These are phyloP conservation scores for Drosophila sp. DNA, from an alignment of 1,140 invertebrate species.

Conservation along the genomic window DNA sequence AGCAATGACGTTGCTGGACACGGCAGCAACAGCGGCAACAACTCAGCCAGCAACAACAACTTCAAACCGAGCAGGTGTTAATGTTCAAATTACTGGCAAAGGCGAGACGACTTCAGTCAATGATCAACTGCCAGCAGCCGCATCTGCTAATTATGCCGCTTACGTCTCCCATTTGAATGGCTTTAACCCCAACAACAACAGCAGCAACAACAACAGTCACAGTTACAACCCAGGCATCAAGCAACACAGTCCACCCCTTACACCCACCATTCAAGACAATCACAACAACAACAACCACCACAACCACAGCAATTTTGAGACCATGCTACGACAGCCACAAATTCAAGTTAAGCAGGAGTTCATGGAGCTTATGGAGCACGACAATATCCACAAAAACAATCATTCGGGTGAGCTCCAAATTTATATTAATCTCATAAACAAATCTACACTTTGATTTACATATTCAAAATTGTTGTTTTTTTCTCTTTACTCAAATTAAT, in stretches of 20 bases:
- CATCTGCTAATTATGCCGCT: slow-evolving; percentile 76
- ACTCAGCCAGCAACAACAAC: slow-evolving; percentile 42
- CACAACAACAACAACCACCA: slow-evolving; percentile 20
- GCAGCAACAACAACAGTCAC: slow-evolving; percentile 25
- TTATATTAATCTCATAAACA: too few relatives aligned
- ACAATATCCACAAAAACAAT: slow-evolving; percentile 28
- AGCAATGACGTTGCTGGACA: slow-evolving; percentile 62
- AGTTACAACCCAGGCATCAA: background rate
- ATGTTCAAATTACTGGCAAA: slow-evolving; percentile 81
- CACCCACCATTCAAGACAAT: slow-evolving; percentile 1
- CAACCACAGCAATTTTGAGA: slow-evolving; percentile 32
- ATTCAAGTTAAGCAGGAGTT: slow-evolving; percentile 81
- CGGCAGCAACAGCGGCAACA: slow-evolving; percentile 41
- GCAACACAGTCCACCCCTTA: slow-evolving; percentile 16
- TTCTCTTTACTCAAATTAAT: too few relatives aligned
- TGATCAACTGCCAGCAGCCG: slow-evolving; percentile 66
- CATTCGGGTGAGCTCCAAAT: slow-evolving; percentile 29
- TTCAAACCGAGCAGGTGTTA: slow-evolving; percentile 68
- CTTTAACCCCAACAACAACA: slow-evolving; percentile 70
- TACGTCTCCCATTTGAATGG: slow-evolving; percentile 80
- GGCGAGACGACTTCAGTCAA: slow-evolving; percentile 67
- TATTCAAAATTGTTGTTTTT: too few relatives aligned
- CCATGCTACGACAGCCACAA: slow-evolving; percentile 60
- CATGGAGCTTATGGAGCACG: slow-evolving; percentile 60
- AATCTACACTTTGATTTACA: too few relatives aligned